Evolutionary conservation across 2,888 invertebrate genomes (phyloP).

Genomic region (Trissoscelio sp.): DNA sequence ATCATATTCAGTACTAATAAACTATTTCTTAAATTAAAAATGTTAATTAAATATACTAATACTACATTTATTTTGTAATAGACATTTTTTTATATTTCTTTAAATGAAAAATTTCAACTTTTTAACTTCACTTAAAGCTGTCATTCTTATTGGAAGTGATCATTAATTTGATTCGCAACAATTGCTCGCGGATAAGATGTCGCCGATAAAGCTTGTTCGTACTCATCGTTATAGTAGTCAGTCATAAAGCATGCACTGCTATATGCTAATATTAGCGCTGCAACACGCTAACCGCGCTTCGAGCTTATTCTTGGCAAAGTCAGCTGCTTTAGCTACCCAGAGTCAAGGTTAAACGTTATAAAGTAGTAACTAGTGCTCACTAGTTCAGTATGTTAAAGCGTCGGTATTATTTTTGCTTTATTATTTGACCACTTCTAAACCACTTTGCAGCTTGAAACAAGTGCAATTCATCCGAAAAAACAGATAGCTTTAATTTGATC

Average conservation of each 20-base stretch:
- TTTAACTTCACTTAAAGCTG: not conserved
- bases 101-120: too few relatives aligned
- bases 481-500: constrained; percentile 44
- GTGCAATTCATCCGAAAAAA: constrained; percentile 34
- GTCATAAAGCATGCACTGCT: constrained; percentile 72
- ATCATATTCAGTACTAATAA: too few relatives aligned
- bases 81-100: too few relatives aligned
- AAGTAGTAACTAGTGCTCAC: constrained; percentile 69
- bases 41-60: too few relatives aligned
- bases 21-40: too few relatives aligned
- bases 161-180: constrained; percentile 16
- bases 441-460: constrained; percentile 22
- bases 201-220: constrained; percentile 48
- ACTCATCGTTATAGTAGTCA: constrained; percentile 62
- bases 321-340: constrained; percentile 80
- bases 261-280: constrained; percentile 82
- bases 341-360: constrained; percentile 82
- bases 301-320: constrained; percentile 81
- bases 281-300: constrained; percentile 80
- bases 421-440: constrained; percentile 22
- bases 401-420: constrained; percentile 50
- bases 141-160: not conserved
- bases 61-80: too few relatives aligned
- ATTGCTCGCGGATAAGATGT: constrained; percentile 35
- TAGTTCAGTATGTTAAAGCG: constrained; percentile 49